Evolutionary conservation across 2,797 vertebrate species (phyloP).

Genomic region (Myotis myotis): DNA sequence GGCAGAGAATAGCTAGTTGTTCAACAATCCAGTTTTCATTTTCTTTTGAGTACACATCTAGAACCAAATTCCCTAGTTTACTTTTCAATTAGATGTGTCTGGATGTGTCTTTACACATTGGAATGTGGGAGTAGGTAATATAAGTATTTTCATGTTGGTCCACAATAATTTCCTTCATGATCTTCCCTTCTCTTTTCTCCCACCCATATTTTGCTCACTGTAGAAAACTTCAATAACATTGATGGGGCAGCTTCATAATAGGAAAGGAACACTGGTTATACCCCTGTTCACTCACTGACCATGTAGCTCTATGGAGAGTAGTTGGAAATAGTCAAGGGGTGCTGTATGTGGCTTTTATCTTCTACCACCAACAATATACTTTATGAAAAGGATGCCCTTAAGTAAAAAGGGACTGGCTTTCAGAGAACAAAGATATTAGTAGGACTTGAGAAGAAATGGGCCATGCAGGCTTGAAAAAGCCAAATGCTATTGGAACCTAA

Average conservation of each 20-base stretch:
- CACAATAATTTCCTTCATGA: neutral
- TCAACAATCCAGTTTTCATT: neutral
- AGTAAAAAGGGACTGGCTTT: neutral
- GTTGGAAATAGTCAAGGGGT: neutral
- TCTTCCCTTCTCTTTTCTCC: neutral
- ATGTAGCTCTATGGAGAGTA: neutral
- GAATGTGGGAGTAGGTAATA: neutral
- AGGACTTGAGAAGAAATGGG: neutral
- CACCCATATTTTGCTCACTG: neutral
- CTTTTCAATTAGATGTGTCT: neutral
- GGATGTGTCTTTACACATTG: neutral
- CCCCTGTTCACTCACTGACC: neutral
- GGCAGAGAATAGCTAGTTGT: neutral
- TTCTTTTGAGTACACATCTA: neutral
- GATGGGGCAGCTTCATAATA: neutral
- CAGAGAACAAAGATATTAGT: constrained; percentile 31
- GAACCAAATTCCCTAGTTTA: neutral
- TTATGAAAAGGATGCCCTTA: neutral
- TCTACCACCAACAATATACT: neutral
- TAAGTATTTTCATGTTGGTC: neutral
- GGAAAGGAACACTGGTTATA: neutral
- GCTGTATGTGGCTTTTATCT: neutral
- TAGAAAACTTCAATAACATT: neutral
- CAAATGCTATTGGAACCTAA: neutral
- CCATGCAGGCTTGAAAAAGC: neutral